These are phyloP conservation scores for Petroica traversi DNA, from an alignment of 2,113 vertebrate genomes.

Conservation along the genomic window DNA sequence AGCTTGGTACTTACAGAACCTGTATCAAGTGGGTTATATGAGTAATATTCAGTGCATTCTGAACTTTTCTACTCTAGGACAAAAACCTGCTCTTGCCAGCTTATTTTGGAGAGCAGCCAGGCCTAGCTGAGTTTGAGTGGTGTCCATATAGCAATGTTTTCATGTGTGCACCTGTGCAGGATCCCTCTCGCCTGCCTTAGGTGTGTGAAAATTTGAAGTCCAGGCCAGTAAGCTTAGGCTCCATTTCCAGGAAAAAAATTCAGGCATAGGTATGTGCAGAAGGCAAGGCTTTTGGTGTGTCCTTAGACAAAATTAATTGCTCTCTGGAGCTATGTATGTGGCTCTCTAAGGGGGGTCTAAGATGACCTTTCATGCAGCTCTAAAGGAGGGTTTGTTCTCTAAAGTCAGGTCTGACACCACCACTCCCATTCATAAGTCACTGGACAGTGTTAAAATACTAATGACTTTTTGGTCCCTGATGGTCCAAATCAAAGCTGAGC, in stretches of 20 bases:
- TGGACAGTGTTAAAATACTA: background rate
- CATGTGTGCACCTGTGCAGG: background rate
- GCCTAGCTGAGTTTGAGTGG: background rate
- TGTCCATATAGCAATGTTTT: background rate
- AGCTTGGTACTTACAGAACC: background rate
- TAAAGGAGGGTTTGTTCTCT: background rate
- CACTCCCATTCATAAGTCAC: background rate
- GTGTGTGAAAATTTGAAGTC: background rate
- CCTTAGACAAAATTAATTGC: background rate
- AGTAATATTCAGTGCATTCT: background rate
- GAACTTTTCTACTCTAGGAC: background rate
- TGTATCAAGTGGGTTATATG: background rate
- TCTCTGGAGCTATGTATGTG: background rate
- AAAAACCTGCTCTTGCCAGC: background rate
- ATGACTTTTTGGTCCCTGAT: conserved; percentile 21
- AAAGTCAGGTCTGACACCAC: background rate
- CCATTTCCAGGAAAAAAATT: background rate
- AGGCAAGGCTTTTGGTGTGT: background rate
- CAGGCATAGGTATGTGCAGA: background rate
- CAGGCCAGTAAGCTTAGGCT: background rate
- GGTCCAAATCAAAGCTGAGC: conserved; percentile 19
- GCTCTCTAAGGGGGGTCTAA: background rate
- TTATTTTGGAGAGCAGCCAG: background rate
- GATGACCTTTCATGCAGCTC: background rate
- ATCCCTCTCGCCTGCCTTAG: background rate